Evolutionary conservation across 2,113 vertebrate genomes (phyloP).

Genomic region (Zosterops hypoxanthus): DNA sequence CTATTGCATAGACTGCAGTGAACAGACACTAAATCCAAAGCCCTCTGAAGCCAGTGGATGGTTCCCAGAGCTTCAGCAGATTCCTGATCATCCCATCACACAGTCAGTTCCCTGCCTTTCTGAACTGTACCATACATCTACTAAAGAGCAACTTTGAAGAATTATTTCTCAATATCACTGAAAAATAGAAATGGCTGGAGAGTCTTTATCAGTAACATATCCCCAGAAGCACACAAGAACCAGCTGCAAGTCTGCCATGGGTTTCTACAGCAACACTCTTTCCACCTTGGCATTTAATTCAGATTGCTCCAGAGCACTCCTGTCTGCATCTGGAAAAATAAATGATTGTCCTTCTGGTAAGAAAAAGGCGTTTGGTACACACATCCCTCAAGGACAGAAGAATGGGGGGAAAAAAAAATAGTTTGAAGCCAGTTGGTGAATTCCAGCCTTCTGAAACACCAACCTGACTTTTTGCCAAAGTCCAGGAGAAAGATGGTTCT

Average conservation of each 20-base stretch:
- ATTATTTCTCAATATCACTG: background rate
- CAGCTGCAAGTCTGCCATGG: background rate
- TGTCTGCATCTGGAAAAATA: background rate
- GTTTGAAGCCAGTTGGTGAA: background rate
- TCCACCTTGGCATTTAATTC: background rate
- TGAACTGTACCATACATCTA: rapidly evolving
- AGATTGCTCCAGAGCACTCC: background rate
- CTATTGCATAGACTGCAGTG: background rate
- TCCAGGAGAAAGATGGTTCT: background rate
- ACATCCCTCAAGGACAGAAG: background rate
- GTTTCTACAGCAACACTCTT: slow-evolving; percentile 26
- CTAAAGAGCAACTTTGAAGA: background rate
- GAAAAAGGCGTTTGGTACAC: background rate
- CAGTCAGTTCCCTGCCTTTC: background rate
- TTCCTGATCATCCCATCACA: background rate
- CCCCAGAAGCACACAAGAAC: background rate
- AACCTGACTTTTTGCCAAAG: background rate
- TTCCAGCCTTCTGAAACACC: background rate
- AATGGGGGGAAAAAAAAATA: background rate
- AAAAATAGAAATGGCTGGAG: background rate
- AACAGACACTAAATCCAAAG: background rate
- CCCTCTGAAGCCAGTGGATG: background rate
- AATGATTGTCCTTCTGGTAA: background rate
- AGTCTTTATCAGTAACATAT: background rate
- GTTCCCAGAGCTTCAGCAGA: background rate